Evolutionary conservation across 2,797 vertebrate species (phyloP), one percentile per base, ranked within the genome.

Genomic region (Macroramphosus scolopax): DNA sequence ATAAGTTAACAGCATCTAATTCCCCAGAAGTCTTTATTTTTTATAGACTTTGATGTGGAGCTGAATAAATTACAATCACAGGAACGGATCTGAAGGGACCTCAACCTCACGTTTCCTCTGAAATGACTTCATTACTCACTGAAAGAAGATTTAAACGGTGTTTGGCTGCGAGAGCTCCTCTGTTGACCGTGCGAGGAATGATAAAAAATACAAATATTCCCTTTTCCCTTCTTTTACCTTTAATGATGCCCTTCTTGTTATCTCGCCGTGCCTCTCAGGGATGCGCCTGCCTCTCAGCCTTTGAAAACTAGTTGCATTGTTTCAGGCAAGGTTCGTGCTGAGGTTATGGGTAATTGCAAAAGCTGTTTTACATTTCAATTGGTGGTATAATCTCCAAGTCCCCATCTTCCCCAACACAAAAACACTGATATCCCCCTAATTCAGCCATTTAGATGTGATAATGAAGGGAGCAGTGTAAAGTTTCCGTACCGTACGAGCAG

Each of bases 321-420:
- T 86, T 88, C 75, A 88, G 66, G 65, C 50, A 53, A 85, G 84
- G 83, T 87, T 89, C 76, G 68, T 9, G 14, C 66, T 63, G 64
- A 86, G 84, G 87, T 87, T 86, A 83, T 86, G 80, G 70, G 73
- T 83, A 90, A 88, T 85, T 87, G 79, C 76, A 70, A 78, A 62
- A 68, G 78, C 82, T 82, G 68, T 81, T 90, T 89, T 83, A 85
- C 84, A 88, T 89, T 88, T 88, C 78, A 88, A 87, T 86, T 74
- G 77, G 40, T n/a, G 6, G 55, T 55, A 63, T 82, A 82, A 84
- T 81, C 80, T 85, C 58, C 55, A 60, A 74, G 69, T 65, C 64
- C 62, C 67, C 63, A 80, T 83, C 74, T 81, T 80, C 40, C 39
- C 60, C 58, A 68, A 72, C 66, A 81, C 68, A 80, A 78, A 83